A percentile compares a stretch with the other conserved stretches of the same genome.
Evolutionary conservation across 1,140 invertebrate genomes (phyloP).

Genomic region (Tetramorium parvispinum): DNA sequence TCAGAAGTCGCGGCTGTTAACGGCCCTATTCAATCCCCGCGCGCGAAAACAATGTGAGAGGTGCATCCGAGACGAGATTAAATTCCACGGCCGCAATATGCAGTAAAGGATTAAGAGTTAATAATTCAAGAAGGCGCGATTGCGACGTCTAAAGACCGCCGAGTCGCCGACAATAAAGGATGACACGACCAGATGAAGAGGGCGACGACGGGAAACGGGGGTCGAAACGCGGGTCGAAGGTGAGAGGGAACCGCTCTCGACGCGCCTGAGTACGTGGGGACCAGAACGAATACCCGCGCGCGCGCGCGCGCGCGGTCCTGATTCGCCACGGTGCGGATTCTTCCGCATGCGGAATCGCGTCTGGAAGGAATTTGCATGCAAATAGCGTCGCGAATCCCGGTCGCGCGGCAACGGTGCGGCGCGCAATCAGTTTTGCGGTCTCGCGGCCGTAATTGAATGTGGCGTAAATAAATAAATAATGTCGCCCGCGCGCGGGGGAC

Average conservation of each 20-base stretch:
- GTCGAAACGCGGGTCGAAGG: conserved; percentile 71
- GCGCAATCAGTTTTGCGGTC: conserved; percentile 83
- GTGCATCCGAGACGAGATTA: conserved; percentile 50
- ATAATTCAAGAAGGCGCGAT: conserved; percentile 68
- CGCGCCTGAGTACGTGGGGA: conserved; percentile 8
- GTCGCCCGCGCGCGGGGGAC: conserved; percentile 74
- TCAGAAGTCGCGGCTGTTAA: conserved; percentile 48
- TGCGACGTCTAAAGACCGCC: conserved; percentile 51
- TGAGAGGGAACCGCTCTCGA: conserved; percentile 46
- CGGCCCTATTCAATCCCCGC: conserved; percentile 21
- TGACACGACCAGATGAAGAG: not conserved
- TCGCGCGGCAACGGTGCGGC: conserved; percentile 41
- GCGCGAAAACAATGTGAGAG: conserved; percentile 23
- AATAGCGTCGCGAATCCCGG: conserved; percentile 80
- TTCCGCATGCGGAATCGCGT: conserved; percentile 67
- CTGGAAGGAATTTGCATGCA: conserved; percentile 80
- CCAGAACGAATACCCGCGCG: not conserved
- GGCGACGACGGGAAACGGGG: conserved; percentile 56
- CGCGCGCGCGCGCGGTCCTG: conserved; percentile 52
- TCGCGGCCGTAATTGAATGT: conserved; percentile 82
- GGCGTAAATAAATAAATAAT: conserved; percentile 85
- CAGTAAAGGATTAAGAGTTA: conserved; percentile 72
- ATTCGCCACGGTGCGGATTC: conserved; percentile 72
- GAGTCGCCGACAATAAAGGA: conserved; percentile 67
- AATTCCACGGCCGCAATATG: conserved; percentile 59